Conservation (phyloP, 2,888 invertebrate species). For the Neoascia interrupta region DNA sequence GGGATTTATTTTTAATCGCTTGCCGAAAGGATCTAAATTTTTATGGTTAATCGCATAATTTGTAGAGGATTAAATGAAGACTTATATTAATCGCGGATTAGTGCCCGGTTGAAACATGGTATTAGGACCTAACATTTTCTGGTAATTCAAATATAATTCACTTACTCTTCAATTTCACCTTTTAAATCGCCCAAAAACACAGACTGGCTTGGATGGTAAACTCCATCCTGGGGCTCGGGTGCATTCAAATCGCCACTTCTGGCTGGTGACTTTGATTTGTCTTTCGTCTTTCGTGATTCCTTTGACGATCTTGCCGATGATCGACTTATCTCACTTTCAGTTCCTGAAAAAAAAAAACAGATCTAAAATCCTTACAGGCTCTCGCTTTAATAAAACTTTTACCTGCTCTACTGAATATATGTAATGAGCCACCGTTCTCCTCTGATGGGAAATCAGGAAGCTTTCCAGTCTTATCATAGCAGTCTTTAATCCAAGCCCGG, state of each 20-base stretch:
- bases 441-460: constrained; percentile 96
- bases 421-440: constrained; percentile 93
- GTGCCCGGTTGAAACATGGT: no score
- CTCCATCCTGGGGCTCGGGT: constrained; percentile 83
- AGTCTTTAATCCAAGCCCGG: constrained; percentile 91
- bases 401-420: constrained; percentile 90
- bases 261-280: constrained; percentile 83
- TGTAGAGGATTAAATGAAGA: no score
- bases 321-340: constrained; percentile 89
- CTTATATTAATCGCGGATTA: no score
- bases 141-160: no score
- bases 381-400: not conserved
- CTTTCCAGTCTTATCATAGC: constrained; percentile 89
- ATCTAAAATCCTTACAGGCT: not conserved
- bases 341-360: constrained; percentile 79
- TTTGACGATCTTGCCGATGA: constrained; percentile 88
- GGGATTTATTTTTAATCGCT: no score
- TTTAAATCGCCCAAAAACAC: constrained; percentile 87
- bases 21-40: no score
- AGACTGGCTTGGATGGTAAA: constrained; percentile 85
- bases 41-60: no score
- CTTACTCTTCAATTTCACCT: constrained; percentile 86
- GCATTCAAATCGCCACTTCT: constrained; percentile 81
- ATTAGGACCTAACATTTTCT: no score
- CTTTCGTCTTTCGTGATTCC: constrained; percentile 89